Evolutionary conservation across 1,140 invertebrate species (phyloP).

Genomic region (Eriocheir sinensis): DNA sequence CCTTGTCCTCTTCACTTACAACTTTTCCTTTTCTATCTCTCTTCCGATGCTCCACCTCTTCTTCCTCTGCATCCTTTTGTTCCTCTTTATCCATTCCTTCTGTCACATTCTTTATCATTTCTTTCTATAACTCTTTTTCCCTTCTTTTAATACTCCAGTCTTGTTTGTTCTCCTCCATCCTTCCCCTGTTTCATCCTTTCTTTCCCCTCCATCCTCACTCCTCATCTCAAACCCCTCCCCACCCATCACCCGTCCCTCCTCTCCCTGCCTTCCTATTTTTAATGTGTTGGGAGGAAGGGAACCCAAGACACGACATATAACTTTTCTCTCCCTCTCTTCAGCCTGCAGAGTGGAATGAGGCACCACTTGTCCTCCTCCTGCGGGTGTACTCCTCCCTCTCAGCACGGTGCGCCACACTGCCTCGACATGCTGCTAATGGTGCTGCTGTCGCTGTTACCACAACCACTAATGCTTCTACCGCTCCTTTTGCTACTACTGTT

Average conservation of each 20-base stretch:
- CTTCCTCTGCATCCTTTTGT: background rate
- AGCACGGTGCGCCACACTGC: background rate
- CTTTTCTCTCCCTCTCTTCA: background rate
- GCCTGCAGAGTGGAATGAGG: too few species aligned
- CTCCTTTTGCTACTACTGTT: background rate
- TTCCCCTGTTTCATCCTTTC: background rate
- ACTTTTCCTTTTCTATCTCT: conserved; percentile 3
- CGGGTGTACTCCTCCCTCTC: background rate
- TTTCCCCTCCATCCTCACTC: background rate
- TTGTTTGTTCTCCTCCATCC: background rate
- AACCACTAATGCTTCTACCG: background rate
- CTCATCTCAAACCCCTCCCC: background rate
- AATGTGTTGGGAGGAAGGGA: too few species aligned
- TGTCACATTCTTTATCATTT: background rate
- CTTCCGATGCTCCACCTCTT: background rate
- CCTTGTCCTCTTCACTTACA: background rate
- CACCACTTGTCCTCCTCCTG: background rate
- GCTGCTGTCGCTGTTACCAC: background rate
- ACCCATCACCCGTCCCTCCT: background rate
- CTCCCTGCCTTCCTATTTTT: background rate
- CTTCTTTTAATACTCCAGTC: background rate
- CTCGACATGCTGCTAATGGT: background rate
- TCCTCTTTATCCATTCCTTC: background rate
- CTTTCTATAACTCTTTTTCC: background rate
- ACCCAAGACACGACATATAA: background rate